Conservation (phyloP, 2,113 vertebrate species). For the Zosterops lateralis region DNA sequence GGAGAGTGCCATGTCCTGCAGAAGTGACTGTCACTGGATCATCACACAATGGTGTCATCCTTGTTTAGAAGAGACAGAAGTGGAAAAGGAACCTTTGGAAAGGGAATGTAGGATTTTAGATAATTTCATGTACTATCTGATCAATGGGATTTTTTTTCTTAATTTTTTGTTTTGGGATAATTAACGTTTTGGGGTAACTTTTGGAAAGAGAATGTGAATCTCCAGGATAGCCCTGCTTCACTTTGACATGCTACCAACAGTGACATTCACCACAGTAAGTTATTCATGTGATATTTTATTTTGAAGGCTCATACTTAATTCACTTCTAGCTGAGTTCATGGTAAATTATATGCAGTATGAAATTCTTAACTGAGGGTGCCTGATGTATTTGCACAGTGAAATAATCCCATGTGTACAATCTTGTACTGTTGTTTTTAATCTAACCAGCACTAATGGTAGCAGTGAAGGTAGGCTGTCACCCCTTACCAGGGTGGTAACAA, state of each 20-base stretch:
- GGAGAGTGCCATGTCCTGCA: not conserved
- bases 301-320: not conserved
- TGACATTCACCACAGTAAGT: not conserved
- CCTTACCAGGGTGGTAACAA: not conserved
- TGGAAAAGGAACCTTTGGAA: no score
- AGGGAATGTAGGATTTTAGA: not conserved
- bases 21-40: not conserved
- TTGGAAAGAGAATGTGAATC: not conserved
- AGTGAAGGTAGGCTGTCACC: not conserved
- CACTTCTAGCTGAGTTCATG: not conserved
- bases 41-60: not conserved
- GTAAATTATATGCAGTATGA: not conserved
- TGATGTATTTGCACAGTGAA: not conserved
- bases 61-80: not conserved
- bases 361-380: not conserved
- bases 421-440: not conserved
- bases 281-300: not conserved
- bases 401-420: not conserved
- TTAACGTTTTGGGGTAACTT: not conserved
- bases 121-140: not conserved
- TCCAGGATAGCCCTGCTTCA: not conserved
- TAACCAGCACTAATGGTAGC: not conserved
- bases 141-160: not conserved
- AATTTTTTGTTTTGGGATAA: not conserved
- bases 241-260: not conserved